Percentiles rank a stretch among this genome's conserved stretches.
phyloP scores from a whole-genome alignment of 2,113 vertebrate species.

The Geococcyx californianus region DNA sequence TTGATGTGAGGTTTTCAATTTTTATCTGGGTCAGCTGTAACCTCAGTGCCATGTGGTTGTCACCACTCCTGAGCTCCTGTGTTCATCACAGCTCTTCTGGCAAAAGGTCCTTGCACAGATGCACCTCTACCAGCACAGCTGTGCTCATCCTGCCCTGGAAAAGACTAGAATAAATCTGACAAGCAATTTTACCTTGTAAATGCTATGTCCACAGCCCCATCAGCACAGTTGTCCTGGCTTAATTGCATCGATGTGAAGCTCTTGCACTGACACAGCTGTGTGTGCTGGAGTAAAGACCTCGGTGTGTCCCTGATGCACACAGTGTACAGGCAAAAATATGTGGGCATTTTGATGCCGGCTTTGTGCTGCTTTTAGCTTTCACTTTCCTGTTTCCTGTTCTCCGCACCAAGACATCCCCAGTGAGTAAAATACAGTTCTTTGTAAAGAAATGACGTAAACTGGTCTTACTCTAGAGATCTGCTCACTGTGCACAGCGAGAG shows the following conservation, averaged over 20 bases:
- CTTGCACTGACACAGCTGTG: not conserved
- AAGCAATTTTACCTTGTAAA: not conserved
- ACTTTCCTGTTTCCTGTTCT: not conserved
- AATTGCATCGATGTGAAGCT: not conserved
- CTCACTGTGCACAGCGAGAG: not conserved
- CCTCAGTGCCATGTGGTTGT: not conserved
- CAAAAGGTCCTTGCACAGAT: not conserved
- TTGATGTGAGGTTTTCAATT: not conserved
- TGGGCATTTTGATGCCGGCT: not conserved
- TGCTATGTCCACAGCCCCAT: not conserved
- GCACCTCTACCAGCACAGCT: not conserved
- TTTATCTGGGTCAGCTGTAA: not conserved
- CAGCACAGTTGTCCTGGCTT: not conserved
- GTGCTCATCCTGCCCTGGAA: not conserved
- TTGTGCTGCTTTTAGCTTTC: not conserved
- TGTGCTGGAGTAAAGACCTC: not conserved
- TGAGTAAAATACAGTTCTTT: not conserved
- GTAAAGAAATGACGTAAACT: not conserved
- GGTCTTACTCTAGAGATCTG: not conserved
- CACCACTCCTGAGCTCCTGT: not conserved
- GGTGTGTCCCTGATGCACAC: accelerated
- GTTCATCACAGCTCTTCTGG: not conserved
- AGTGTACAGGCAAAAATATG: not conserved
- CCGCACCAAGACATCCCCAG: not conserved
- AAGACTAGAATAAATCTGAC: not conserved